These are phyloP conservation scores for Rotaria macrura DNA, from an alignment of 2,888 invertebrate genomes.

Conservation along the genomic window DNA sequence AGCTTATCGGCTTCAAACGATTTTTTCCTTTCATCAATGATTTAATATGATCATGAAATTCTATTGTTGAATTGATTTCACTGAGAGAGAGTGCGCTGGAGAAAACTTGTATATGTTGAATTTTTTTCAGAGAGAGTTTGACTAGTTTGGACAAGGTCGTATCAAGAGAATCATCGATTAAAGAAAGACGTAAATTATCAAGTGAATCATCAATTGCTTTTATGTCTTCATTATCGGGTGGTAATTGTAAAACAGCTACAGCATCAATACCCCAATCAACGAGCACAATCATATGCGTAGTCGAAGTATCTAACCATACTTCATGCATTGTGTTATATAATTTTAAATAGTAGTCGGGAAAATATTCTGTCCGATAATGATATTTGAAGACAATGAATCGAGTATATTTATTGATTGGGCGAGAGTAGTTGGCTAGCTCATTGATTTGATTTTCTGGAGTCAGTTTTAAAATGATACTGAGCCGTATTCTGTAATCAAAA, in stretches of 20 bases:
- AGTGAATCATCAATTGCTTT: not conserved
- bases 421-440: not conserved
- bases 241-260: not conserved
- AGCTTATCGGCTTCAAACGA: not conserved
- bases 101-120: not conserved
- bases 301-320: not conserved
- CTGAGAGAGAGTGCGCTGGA: not conserved
- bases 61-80: not conserved
- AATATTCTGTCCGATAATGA: not conserved
- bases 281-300: not conserved
- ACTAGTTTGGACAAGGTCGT: not conserved
- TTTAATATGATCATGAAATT: not conserved
- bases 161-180: not conserved
- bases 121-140: not conserved
- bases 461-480: not conserved
- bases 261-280: not conserved
- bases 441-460: not conserved
- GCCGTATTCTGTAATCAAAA: not conserved
- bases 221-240: not conserved
- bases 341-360: not conserved
- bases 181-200: not conserved
- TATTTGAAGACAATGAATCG: not conserved
- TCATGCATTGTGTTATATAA: not conserved
- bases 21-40: not conserved
- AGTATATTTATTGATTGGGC: not conserved